Evolutionary conservation across 2,888 invertebrate species (phyloP).

Genomic region (Acheta domesticus): DNA sequence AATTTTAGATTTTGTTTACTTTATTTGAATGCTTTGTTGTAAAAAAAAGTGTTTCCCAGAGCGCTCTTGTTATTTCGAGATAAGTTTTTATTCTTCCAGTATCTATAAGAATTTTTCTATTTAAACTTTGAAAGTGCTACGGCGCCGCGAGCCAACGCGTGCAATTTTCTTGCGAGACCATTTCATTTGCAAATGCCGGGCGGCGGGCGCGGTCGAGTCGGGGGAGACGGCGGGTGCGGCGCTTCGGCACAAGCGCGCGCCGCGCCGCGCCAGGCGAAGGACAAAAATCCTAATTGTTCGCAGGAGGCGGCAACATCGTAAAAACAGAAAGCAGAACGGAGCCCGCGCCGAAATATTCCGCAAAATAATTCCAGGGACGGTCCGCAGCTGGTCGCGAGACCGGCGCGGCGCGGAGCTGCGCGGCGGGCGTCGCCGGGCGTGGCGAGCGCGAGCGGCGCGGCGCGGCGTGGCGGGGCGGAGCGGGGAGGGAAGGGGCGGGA

Average conservation of each 20-base stretch:
- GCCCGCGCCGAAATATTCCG: not conserved
- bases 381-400: not conserved
- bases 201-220: too few species aligned
- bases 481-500: not conserved
- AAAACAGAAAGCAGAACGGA: not conserved
- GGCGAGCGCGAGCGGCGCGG: not conserved
- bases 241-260: not conserved
- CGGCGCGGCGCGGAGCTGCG: not conserved
- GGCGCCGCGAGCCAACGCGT: not conserved
- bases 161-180: slow-evolving; percentile 1
- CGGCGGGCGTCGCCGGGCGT: too few species aligned
- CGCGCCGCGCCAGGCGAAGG: not conserved
- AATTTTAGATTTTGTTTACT: too few species aligned
- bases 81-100: not conserved
- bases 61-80: not conserved
- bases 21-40: too few species aligned
- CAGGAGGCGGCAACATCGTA: slow-evolving; percentile 6
- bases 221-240: too few species aligned
- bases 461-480: not conserved
- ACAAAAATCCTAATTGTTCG: slow-evolving; percentile 1
- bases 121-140: not conserved
- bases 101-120: not conserved
- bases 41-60: not conserved
- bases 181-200: not conserved
- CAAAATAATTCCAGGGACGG: slow-evolving; percentile 3